These are phyloP conservation scores for Atrichornis clamosus DNA, from an alignment of 2,113 vertebrate species.

Conservation along the genomic window DNA sequence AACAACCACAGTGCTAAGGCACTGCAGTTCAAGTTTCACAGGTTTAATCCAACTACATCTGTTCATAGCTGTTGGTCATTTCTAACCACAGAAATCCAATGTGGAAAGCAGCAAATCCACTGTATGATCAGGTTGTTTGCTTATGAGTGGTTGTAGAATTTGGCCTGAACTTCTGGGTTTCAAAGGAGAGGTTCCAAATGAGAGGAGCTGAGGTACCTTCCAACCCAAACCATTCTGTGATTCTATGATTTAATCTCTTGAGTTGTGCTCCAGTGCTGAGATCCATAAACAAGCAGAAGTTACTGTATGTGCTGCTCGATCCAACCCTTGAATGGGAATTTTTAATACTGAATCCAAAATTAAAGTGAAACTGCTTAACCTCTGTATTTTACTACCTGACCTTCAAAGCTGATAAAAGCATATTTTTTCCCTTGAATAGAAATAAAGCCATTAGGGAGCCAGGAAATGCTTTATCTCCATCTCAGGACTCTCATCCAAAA, in stretches of 20 bases:
- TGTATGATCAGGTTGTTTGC: not conserved
- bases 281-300: not conserved
- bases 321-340: not conserved
- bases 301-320: not conserved
- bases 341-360: not conserved
- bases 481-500: slow-evolving; percentile 13
- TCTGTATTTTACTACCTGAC: slow-evolving; percentile 4
- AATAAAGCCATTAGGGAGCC: not conserved
- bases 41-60: not conserved
- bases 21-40: not conserved
- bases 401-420: slow-evolving; percentile 43
- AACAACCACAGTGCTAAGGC: not conserved
- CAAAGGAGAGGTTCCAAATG: not conserved
- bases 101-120: not conserved
- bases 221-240: not conserved
- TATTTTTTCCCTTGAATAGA: slow-evolving; percentile 12
- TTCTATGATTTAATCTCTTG: not conserved
- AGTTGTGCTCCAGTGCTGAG: not conserved
- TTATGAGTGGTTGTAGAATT: not conserved
- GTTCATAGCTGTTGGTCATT: not conserved
- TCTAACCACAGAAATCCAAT: not conserved
- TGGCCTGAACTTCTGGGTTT: not conserved
- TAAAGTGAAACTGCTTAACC: slow-evolving; percentile 33
- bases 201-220: not conserved
- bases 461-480: slow-evolving; percentile 38